Percentiles rank a stretch among this genome's conserved stretches.
phyloP scores from a whole-genome alignment of 2,888 invertebrate genomes.

The Hermodice carunculata region DNA sequence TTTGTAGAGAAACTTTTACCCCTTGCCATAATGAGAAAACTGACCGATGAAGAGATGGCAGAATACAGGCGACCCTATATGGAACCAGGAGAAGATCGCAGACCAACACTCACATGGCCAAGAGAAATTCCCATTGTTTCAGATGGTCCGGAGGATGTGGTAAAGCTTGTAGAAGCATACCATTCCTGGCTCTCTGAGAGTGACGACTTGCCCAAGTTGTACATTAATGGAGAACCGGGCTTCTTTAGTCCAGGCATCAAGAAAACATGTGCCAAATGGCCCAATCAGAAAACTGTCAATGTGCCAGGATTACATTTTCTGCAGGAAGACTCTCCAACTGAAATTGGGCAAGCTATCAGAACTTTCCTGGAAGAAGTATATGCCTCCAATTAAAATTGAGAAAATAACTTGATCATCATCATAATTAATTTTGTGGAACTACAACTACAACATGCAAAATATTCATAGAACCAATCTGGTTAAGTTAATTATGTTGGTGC shows the following conservation, averaged over 20 bases:
- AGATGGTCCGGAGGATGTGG: slow-evolving; percentile 24
- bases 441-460: too few relatives aligned
- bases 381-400: too few relatives aligned
- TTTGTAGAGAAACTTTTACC: slow-evolving; percentile 22
- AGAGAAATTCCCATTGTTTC: slow-evolving; percentile 22
- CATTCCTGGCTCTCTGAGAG: slow-evolving; percentile 3
- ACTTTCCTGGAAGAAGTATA: slow-evolving; percentile 15
- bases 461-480: too few relatives aligned
- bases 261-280: slow-evolving; percentile 8
- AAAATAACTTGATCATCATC: too few relatives aligned
- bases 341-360: slow-evolving; percentile 15
- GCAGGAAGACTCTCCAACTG: slow-evolving; percentile 29
- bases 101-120: slow-evolving; percentile 26
- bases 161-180: slow-evolving; percentile 4
- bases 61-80: slow-evolving; percentile 28
- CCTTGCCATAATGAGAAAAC: slow-evolving; percentile 8
- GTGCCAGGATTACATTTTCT: slow-evolving; percentile 23
- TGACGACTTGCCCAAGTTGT: slow-evolving; percentile 20
- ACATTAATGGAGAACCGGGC: slow-evolving; percentile 23
- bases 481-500: too few relatives aligned
- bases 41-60: slow-evolving; percentile 22
- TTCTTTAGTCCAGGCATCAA: slow-evolving; percentile 17
- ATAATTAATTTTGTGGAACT: too few relatives aligned
- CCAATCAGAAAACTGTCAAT: slow-evolving; percentile 8
- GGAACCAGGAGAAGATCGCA: slow-evolving; percentile 1